Conservation (phyloP, 1,140 invertebrate genomes). For the Trachymyrmex septentrionalis region DNA sequence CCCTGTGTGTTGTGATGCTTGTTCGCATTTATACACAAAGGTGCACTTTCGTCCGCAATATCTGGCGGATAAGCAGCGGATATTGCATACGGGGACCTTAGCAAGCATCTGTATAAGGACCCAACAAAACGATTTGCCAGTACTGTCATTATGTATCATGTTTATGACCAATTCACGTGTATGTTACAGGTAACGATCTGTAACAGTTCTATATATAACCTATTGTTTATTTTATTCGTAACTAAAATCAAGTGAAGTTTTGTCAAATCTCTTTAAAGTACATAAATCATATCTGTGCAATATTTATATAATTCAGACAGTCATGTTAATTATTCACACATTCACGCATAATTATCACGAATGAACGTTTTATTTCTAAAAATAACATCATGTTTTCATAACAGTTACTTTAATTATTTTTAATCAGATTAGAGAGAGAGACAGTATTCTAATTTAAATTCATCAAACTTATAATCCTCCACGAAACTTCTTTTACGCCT, state of each 20-base stretch:
- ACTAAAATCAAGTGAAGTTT: neutral
- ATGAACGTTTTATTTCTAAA: neutral
- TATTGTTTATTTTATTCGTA: neutral
- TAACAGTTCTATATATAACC: neutral
- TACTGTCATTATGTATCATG: slow-evolving; percentile 18
- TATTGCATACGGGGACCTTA: slow-evolving; percentile 2
- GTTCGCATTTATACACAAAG: slow-evolving; percentile 37
- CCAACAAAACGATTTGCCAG: slow-evolving; percentile 9
- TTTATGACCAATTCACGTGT: slow-evolving; percentile 22
- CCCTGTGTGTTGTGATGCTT: neutral
- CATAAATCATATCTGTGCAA: neutral
- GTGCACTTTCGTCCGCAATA: slow-evolving; percentile 25
- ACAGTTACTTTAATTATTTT: neutral
- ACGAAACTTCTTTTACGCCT: neutral
- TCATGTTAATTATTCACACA: neutral
- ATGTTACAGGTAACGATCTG: neutral
- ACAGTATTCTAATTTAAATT: neutral
- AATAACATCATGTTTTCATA: neutral
- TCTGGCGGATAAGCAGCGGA: slow-evolving; percentile 4
- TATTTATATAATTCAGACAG: neutral
- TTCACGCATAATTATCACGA: neutral
- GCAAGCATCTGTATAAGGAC: neutral
- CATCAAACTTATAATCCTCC: neutral
- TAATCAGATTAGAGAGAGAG: slow-evolving; percentile 25
- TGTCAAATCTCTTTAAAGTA: neutral